Evolutionary conservation across 2,797 vertebrate genomes (phyloP).

Genomic region (Molothrus ater): DNA sequence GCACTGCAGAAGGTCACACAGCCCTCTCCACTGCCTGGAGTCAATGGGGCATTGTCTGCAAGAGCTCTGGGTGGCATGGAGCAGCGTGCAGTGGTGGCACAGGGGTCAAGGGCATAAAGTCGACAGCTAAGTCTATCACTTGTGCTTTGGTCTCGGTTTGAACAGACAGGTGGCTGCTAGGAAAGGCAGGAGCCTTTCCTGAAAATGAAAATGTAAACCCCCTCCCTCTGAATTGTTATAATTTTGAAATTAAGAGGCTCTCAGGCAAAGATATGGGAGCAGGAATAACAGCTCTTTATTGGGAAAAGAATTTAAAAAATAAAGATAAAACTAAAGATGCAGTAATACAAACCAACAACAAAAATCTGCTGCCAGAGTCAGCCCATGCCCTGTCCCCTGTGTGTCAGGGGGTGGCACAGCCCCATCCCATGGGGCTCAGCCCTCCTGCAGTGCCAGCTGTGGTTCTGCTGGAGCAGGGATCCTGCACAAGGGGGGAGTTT

Average conservation of each 20-base stretch:
- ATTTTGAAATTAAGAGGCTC: no score
- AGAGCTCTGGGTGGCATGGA: background rate
- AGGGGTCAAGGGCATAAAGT: background rate
- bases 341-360: no score
- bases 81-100: background rate
- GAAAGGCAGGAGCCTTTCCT: background rate
- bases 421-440: no score
- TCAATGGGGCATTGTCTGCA: constrained; percentile 25
- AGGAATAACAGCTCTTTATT: no score
- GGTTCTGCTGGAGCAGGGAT: background rate
- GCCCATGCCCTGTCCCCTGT: no score
- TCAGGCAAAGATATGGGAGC: no score
- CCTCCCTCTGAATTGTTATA: background rate
- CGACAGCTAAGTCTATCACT: background rate
- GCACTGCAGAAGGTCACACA: background rate
- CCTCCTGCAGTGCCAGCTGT: background rate
- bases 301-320: no score
- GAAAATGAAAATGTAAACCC: background rate
- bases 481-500: background rate
- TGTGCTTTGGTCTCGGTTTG: background rate
- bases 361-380: no score
- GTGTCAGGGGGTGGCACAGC: background rate
- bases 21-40: background rate
- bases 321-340: no score
- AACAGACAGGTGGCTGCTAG: background rate